These are phyloP conservation scores for Nephrocerus scutellatus DNA, from an alignment of 2,888 invertebrate species.

Conservation along the genomic window DNA sequence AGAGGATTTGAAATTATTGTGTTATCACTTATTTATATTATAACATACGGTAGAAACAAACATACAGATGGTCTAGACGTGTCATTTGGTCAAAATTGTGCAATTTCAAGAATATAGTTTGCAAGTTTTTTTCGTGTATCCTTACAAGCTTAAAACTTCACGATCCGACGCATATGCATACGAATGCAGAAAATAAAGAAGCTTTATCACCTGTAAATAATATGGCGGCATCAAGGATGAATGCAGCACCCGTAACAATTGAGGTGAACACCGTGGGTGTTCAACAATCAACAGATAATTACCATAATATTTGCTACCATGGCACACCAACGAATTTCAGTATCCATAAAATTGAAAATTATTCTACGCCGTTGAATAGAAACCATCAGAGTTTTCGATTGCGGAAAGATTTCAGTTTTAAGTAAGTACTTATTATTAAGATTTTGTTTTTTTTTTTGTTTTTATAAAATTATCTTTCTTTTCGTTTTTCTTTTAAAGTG, in stretches of 20 bases:
- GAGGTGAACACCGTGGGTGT: conserved; percentile 24
- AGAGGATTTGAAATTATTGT: background rate
- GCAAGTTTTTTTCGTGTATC: conserved; percentile 31
- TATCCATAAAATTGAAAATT: conserved; percentile 35
- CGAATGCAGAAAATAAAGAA: conserved; percentile 5
- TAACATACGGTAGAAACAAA: conserved; percentile 38
- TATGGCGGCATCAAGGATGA: conserved; percentile 32
- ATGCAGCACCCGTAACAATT: conserved; percentile 28
- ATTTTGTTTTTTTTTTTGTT: background rate
- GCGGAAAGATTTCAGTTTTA: conserved; percentile 35
- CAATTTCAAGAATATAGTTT: conserved; percentile 38
- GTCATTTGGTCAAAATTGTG: conserved; percentile 41
- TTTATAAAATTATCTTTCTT: background rate
- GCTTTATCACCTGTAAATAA: conserved; percentile 5
- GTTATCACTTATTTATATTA: background rate
- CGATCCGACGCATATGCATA: conserved; percentile 21
- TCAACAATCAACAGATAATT: conserved; percentile 26
- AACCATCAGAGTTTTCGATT: conserved; percentile 32
- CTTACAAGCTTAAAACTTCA: conserved; percentile 33
- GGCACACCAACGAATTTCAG: conserved; percentile 30
- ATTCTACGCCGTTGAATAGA: conserved; percentile 43
- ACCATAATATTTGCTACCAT: conserved; percentile 32
- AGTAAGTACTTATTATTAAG: conserved; percentile 17
- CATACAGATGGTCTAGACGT: conserved; percentile 37
- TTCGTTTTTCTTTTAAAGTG: conserved; percentile 19